Conservation (phyloP, 2,113 vertebrate species). For the Pseudonaja textilis region DNA sequence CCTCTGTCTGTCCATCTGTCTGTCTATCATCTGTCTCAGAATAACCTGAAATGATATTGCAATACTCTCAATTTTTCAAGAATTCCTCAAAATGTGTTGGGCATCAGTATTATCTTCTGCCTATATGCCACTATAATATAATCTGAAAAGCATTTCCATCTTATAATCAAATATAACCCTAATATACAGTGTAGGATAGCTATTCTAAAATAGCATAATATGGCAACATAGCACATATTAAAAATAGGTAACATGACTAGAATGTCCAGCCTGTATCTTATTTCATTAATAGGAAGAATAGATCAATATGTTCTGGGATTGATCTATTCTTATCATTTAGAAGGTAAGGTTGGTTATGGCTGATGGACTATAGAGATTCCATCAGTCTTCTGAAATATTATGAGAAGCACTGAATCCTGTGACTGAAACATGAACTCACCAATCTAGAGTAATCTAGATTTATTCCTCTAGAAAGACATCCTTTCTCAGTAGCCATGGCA, state of each 20-base stretch:
- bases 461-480: background rate
- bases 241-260: background rate
- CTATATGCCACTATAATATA: too few relatives aligned
- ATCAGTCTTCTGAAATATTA: background rate
- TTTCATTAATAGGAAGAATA: background rate
- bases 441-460: constrained; percentile 12
- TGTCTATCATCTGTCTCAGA: background rate
- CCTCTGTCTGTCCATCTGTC: rapidly evolving
- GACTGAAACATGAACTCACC: background rate
- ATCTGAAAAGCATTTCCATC: background rate
- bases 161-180: background rate
- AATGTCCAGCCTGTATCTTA: background rate
- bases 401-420: background rate
- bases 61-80: background rate
- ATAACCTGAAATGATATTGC: background rate
- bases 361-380: background rate
- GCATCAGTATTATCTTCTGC: background rate
- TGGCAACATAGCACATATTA: background rate
- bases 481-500: background rate
- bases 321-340: background rate
- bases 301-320: background rate
- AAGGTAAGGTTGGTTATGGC: background rate
- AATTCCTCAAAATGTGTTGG: background rate
- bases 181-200: background rate
- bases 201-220: background rate